Conservation (phyloP, 2,113 vertebrate species). For the Vulpes lagopus region DNA sequence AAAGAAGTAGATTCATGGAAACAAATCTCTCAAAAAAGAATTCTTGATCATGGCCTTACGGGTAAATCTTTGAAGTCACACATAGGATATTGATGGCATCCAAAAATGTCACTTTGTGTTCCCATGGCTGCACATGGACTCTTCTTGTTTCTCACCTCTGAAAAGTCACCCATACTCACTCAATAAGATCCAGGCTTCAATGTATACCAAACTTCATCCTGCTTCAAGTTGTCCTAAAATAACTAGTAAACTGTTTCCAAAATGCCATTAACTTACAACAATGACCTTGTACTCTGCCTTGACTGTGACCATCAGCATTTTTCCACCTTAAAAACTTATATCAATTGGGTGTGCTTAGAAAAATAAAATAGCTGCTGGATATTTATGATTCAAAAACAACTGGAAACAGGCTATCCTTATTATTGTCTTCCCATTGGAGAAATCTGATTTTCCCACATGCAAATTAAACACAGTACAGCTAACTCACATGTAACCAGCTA, state of each 20-base stretch:
- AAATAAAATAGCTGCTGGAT: neutral
- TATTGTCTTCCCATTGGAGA: neutral
- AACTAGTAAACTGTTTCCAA: conserved; percentile 23
- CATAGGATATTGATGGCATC: neutral
- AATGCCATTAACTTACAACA: neutral
- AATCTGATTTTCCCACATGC: conserved; percentile 72
- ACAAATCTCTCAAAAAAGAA: conserved; percentile 58
- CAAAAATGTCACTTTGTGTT: conserved; percentile 38
- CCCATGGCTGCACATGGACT: neutral
- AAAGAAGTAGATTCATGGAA: conserved; percentile 47
- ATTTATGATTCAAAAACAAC: conserved; percentile 62
- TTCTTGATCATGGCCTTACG: conserved; percentile 44
- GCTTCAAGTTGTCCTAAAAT: conserved; percentile 34
- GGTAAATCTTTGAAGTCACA: conserved; percentile 69
- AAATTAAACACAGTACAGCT: conserved; percentile 62
- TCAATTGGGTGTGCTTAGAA: conserved; percentile 18
- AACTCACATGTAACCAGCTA: conserved; percentile 1
- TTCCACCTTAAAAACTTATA: neutral
- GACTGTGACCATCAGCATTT: neutral
- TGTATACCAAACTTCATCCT: conserved; percentile 6
- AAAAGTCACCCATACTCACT: neutral
- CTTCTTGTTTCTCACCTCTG: conserved; percentile 11
- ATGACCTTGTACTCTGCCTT: neutral
- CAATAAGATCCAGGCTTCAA: conserved; percentile 30
- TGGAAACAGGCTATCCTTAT: conserved; percentile 42